A percentile compares a stretch with the other conserved stretches of the same genome.
Evolutionary conservation across 2,888 invertebrate genomes (phyloP).

Genomic region (Stegana nigrithorax): DNA sequence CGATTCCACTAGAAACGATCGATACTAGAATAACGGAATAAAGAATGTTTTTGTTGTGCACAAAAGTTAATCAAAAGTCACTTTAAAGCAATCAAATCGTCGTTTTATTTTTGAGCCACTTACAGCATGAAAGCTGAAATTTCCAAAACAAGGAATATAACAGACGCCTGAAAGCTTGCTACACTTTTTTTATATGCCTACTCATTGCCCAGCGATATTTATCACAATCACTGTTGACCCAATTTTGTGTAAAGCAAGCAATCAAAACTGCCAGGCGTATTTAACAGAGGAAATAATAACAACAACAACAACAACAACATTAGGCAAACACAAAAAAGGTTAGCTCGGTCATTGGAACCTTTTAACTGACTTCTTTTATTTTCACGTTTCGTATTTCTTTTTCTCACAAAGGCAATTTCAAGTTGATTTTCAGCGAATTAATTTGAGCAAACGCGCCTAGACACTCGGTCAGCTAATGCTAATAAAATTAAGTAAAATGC

Average conservation of each 20-base stretch:
- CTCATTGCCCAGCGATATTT: constrained; percentile 41
- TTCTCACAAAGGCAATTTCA: not conserved
- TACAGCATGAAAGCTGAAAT: not conserved
- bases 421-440: constrained; percentile 7
- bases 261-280: constrained; percentile 6
- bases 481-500: constrained; percentile 12
- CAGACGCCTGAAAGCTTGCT: constrained; percentile 12
- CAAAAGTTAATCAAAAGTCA: no score
- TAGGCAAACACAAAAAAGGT: not conserved
- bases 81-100: no score
- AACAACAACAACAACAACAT: not conserved
- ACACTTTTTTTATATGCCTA: not conserved
- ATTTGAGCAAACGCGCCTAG: constrained; percentile 1
- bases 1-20: no score
- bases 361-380: not conserved
- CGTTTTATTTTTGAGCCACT: no score
- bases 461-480: not conserved
- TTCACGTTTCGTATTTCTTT: not conserved
- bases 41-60: no score
- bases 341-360: no score
- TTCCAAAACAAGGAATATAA: constrained; percentile 27
- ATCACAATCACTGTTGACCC: constrained; percentile 49
- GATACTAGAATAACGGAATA: no score
- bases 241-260: not conserved
- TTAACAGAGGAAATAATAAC: not conserved